Base-by-base conservation (phyloP, 1,140 invertebrate genomes). In the Polypedilum vanderplanki region DNA sequence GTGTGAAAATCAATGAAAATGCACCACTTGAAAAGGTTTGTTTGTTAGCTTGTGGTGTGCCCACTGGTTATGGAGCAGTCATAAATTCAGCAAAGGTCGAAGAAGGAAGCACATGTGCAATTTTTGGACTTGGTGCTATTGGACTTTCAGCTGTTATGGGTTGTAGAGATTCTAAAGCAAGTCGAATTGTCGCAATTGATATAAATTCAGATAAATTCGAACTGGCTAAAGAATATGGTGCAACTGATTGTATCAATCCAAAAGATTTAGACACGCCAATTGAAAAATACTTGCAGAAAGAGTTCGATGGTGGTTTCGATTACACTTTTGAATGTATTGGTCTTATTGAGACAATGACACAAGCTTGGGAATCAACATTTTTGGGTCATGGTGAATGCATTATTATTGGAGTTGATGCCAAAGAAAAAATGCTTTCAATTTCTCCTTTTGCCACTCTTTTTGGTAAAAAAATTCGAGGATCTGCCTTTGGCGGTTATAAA, bases 261-360 rank as follows among this genome's bases (percentile, higher is more conserved):
- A 91, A 90, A 76, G 89, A 93, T 77, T 9, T 70, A 7, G 76
- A 77, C 5, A 20, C 1, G 0, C 65, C 65, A 20, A 7, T 70
- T 70, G 17, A n/a, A 18, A 18, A 70, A 18, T 22, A 70, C 18
- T 70, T 70, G 18, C n/a, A 70, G 17, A 8, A 70, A 18, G 18
- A 5, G 4, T 20, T 9, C 18, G 3, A 22, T 18, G 65, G 65
- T 8, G 40, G 40, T 22, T 40, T 97, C 73, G 98, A 99, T 84
- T 99, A 93, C 80, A 99, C 97, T 7, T 99, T 99, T 85, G 98
- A 99, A 85, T 99, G 98, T 83, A 93, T 99, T 81, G 98, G 98
- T 75, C 99, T 98, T 86, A 93, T 98, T 0, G 85, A 90, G 73
- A 95, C 93, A 3, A 99, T 99, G 98, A 87, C 97, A 79, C 91